Evolutionary conservation across 2,888 invertebrate genomes (phyloP), one percentile per base, ranked within the genome.

Genomic region (Lycaena phlaeas): DNA sequence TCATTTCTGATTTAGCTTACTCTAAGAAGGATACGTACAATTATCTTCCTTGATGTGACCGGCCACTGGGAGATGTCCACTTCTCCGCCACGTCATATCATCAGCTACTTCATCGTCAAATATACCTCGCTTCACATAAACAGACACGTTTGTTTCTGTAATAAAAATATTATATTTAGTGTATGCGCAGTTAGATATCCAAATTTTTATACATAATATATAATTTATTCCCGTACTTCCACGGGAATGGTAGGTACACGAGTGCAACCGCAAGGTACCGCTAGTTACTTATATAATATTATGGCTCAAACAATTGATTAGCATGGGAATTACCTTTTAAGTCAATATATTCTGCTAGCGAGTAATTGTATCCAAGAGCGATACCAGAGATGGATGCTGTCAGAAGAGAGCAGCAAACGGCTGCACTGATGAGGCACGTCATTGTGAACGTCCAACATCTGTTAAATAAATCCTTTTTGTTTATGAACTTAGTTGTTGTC

Each of bases 291-390:
- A n/a, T n/a, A n/a, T n/a, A n/a, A n/a, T n/a, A n/a, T n/a, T n/a
- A n/a, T n/a, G n/a, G n/a, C n/a, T n/a, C n/a, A n/a, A n/a, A n/a
- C n/a, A n/a, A n/a, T n/a, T n/a, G n/a, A n/a, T n/a, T n/a, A n/a
- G n/a, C n/a, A n/a, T n/a, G n/a, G n/a, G n/a, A n/a, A n/a, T 22
- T 28, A 29, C 79, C 77, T 64, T 71, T 79, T 26, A 69, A 54
- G 41, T 77, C 78, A 12, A 79, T 69, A 54, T 69, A 78, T 44
- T 79, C 79, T 42, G 79, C 69, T 31, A 79, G 48, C 9, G 79
- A 78, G 54, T 79, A 79, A 52, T 79, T 79, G 52, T 79, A 79
- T 0, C 79, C 79, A n/a, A 79, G 53, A 1, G 78, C 77, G 7
- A 79, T 66, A 14, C 79, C 79, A 0, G 75, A 56, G 63, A 75